Conservation (phyloP, 2,113 vertebrate genomes). For the Synchiropus splendidus region DNA sequence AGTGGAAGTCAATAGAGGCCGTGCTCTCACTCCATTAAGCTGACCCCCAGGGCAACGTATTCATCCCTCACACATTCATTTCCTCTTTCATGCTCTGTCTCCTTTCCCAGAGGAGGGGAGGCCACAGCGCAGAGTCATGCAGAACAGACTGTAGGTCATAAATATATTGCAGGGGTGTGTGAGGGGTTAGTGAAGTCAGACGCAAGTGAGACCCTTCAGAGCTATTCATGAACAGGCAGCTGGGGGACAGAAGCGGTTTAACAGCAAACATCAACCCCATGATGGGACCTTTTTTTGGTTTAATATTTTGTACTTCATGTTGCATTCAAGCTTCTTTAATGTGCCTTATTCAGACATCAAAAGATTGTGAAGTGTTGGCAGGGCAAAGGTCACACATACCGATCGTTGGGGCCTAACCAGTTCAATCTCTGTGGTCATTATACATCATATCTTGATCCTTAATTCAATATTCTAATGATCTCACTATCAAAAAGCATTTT, state of each 20-base stretch:
- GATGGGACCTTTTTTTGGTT: no score
- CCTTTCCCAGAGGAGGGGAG: conserved; percentile 83
- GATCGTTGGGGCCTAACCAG: no score
- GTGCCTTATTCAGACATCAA: no score
- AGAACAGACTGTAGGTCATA: conserved; percentile 91
- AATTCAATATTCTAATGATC: no score
- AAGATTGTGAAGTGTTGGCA: no score
- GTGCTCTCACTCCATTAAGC: conserved; percentile 98
- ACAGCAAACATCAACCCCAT: no score
- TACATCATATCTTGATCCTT: no score
- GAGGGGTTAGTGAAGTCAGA: conserved; percentile 80
- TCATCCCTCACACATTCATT: conserved; percentile 96
- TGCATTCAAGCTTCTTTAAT: no score
- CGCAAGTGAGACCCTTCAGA: conserved; percentile 72
- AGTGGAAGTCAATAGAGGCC: conserved; percentile 92
- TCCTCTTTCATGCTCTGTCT: conserved; percentile 88
- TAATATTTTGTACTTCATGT: no score
- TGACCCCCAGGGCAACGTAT: conserved; percentile 94
- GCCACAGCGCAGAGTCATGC: conserved; percentile 69
- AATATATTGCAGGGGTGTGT: conserved; percentile 77
- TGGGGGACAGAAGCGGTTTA: conserved; percentile 56
- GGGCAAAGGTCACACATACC: no score
- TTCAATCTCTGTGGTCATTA: no score
- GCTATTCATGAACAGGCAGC: conserved; percentile 82
- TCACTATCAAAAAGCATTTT: no score